Evolutionary conservation across 1,140 invertebrate genomes (phyloP).

Genomic region (Bombyx mori): ASM3026992v2 NC_085115.1:10464501-10465000

Average conservation of each 20-base stretch:
- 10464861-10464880: constrained; percentile 20
- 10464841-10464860: constrained; percentile 33
- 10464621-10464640: constrained; percentile 3
- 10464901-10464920: constrained; percentile 5
- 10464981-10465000: neutral
- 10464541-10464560: constrained; percentile 9
- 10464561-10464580: constrained; percentile 12
- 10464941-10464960: constrained; percentile 1
- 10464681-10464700: constrained; percentile 14
- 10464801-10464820: constrained; percentile 41
- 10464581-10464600: constrained; percentile 9
- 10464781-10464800: constrained; percentile 31
- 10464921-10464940: neutral
- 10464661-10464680: constrained; percentile 9
- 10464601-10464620: constrained; percentile 4
- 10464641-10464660: constrained; percentile 12
- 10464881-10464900: constrained; percentile 19
- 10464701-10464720: constrained; percentile 12
- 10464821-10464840: constrained; percentile 32
- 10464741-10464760: constrained; percentile 22
- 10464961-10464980: neutral
- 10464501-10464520: no score
- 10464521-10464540: no score
- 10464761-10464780: constrained; percentile 20
- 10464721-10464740: constrained; percentile 22